Evolutionary conservation across 1,140 invertebrate species (phyloP), one percentile per base, ranked within the genome.

Genomic region (Matsumurasca onukii): DNA sequence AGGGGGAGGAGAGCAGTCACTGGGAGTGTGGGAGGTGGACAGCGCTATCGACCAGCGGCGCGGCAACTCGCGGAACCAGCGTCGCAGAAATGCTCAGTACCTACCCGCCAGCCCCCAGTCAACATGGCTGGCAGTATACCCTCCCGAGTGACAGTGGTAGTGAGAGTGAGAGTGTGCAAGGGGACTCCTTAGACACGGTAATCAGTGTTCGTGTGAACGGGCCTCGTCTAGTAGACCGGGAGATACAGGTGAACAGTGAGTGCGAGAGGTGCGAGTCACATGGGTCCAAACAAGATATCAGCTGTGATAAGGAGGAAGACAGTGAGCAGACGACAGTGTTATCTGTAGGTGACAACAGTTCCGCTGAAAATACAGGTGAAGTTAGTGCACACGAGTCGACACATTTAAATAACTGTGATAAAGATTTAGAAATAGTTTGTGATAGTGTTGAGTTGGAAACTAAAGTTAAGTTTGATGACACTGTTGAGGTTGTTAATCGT

Each of bases 1-100:
- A 24, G 62, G 62, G 24, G 39, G 62, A 27, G 22, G 25, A 5
- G n/a, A n/a, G n/a, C n/a, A n/a, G n/a, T n/a, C n/a, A n/a, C 17
- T 9, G 20, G 62, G 61, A 63, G 61, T 65, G 62, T 65, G 39
- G 62, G 62, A 65, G 62, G 31, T 25, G 62, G 31, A 45, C 20
- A 45, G 24, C 27, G 13, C 24, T 65, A 65, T 65, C 62, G 62
- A 65, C 31, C 62, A 39, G 29, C 62, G 62, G 31, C 31, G 62
- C 39, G 24, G 62, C n/a, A 20, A 22, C n/a, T 65, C 24, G 12
- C 25, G 15, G 24, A 22, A 15, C 62, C 31, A 24, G 29, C 62
- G 62, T 17, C 31, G 62, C 31, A 45, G 24, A 22, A 1, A 45
- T 27, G 24, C 24, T 27, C 62, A 65, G 31, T 45, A 65, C 31